Conservation (phyloP, 1,140 invertebrate genomes). For the Eueides isabella region DNA sequence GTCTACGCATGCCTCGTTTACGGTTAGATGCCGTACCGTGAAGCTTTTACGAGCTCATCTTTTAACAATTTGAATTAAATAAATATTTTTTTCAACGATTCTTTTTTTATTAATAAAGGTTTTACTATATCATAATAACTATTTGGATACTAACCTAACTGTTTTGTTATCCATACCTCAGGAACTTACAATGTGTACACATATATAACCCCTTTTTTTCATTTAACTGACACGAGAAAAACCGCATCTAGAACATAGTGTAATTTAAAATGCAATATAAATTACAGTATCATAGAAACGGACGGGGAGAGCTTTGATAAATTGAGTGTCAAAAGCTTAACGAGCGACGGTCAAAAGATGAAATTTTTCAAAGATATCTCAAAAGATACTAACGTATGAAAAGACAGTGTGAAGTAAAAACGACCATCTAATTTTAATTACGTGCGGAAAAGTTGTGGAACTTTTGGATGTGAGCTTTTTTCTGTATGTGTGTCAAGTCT, state of each 20-base stretch:
- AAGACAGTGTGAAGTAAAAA: constrained; percentile 8
- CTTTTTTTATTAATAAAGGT: too few relatives aligned
- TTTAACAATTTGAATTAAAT: too few relatives aligned
- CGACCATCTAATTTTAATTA: constrained; percentile 6
- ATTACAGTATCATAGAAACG: constrained; percentile 4
- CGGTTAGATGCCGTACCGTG: too few relatives aligned
- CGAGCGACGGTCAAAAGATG: constrained; percentile 29
- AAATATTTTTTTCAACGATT: too few relatives aligned
- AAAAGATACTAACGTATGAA: constrained; percentile 18
- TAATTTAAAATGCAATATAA: not conserved
- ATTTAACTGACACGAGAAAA: too few relatives aligned
- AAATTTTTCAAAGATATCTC: constrained; percentile 24
- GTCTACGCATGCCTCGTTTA: too few relatives aligned
- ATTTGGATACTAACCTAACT: too few relatives aligned
- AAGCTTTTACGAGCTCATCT: too few relatives aligned
- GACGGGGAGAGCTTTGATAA: constrained; percentile 22
- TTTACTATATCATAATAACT: too few relatives aligned
- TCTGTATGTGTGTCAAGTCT: not conserved
- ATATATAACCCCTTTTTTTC: too few relatives aligned
- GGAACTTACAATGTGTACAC: too few relatives aligned
- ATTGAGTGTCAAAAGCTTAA: constrained; percentile 31
- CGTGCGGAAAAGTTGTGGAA: not conserved
- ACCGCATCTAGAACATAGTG: not conserved
- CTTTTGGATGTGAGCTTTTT: not conserved
- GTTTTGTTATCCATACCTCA: too few relatives aligned